These are phyloP conservation scores for Danio albolineatus DNA, from an alignment of 2,797 vertebrate species.

Conservation along the genomic window DNA sequence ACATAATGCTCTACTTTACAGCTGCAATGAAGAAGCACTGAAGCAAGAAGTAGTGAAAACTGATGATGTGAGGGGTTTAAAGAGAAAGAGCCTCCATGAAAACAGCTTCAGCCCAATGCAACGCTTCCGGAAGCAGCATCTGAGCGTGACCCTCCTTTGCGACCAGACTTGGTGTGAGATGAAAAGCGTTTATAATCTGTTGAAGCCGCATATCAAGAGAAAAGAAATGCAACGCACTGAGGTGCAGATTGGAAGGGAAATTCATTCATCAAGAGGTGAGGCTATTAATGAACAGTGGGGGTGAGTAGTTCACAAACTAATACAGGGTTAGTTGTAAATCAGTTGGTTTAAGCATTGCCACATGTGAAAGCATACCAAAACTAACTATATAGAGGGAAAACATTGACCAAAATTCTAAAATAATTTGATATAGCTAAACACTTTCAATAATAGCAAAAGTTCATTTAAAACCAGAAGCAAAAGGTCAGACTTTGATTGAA, in stretches of 20 bases:
- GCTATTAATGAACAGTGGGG: no score
- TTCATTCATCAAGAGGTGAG: conserved; percentile 77
- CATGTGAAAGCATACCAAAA: no score
- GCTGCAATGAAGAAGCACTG: background rate
- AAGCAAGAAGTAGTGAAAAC: background rate
- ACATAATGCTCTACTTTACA: background rate
- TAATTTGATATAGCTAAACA: no score
- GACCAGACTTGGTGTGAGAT: conserved; percentile 81
- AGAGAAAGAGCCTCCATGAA: conserved; percentile 60
- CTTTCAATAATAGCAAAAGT: no score
- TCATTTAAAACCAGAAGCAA: no score
- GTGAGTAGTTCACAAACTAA: no score
- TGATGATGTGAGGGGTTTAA: conserved; percentile 19
- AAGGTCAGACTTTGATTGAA: no score
- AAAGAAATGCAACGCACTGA: conserved; percentile 61
- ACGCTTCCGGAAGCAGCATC: conserved; percentile 67
- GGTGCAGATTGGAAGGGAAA: conserved; percentile 71
- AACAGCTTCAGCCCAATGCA: conserved; percentile 66
- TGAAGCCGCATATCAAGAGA: conserved; percentile 65
- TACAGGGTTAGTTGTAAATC: no score
- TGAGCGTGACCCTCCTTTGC: conserved; percentile 75
- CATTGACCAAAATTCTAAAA: no score
- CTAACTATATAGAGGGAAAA: background rate
- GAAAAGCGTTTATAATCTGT: conserved; percentile 71
- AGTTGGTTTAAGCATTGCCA: no score